Conservation (phyloP, 1,140 invertebrate genomes). For the Limonius californicus region DNA sequence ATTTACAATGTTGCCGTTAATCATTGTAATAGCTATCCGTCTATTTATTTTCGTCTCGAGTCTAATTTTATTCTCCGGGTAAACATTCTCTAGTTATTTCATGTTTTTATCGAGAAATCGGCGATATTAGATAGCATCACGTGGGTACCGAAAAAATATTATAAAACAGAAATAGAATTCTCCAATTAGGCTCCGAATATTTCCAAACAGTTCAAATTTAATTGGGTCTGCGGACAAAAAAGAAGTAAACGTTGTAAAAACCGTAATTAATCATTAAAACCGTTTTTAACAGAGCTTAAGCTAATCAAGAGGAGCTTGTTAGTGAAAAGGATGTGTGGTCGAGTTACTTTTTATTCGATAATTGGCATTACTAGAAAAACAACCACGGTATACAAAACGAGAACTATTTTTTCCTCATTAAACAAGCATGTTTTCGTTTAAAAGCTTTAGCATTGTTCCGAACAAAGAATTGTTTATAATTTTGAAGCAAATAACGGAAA, state of each 20-base stretch:
- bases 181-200: neutral
- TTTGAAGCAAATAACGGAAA: no score
- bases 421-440: neutral
- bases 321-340: constrained; percentile 31
- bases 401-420: constrained; percentile 22
- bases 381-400: constrained; percentile 8
- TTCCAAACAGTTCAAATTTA: neutral
- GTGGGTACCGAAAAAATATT: neutral
- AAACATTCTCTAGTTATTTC: neutral
- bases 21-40: constrained; percentile 18
- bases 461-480: no score
- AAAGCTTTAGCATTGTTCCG: no score
- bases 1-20: constrained; percentile 25
- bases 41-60: constrained; percentile 9
- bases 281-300: constrained; percentile 23
- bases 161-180: neutral
- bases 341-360: constrained; percentile 29
- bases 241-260: constrained; percentile 22
- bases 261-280: constrained; percentile 29
- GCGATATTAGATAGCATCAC: neutral
- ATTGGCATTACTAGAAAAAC: constrained; percentile 30
- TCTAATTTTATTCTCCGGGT: neutral
- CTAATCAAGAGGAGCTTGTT: constrained; percentile 32
- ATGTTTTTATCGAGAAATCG: no score
- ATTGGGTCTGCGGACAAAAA: constrained; percentile 6